phyloP scores from a whole-genome alignment of 2,888 invertebrate species.

The Sesamia inferens region DNA sequence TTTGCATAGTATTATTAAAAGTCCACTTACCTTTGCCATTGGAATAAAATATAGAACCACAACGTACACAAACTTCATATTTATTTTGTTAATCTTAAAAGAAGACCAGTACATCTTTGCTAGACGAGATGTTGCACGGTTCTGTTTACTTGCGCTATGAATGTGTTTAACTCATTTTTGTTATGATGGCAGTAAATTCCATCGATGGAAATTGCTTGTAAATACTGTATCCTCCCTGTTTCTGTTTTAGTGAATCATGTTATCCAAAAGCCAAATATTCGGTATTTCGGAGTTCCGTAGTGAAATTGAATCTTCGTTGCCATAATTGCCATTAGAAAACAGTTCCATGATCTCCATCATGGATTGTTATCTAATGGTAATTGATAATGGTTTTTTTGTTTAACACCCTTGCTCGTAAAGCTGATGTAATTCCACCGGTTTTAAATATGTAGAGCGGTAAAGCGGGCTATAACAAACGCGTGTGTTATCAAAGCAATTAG shows the following conservation, averaged over 20 bases:
- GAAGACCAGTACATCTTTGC: constrained; percentile 28
- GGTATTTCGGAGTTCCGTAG: constrained; percentile 18
- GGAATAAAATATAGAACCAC: constrained; percentile 40
- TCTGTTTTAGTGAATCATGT: constrained; percentile 14
- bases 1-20: not conserved
- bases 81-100: constrained; percentile 37
- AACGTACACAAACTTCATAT: constrained; percentile 23
- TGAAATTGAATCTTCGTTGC: not conserved
- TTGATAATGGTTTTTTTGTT: too few relatives aligned
- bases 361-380: too few relatives aligned
- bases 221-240: constrained; percentile 25
- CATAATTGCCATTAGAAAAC: too few relatives aligned
- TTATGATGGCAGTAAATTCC: constrained; percentile 55
- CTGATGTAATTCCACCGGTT: too few relatives aligned
- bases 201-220: constrained; percentile 30
- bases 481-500: too few relatives aligned
- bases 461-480: too few relatives aligned
- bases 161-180: constrained; percentile 18
- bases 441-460: too few relatives aligned
- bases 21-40: constrained; percentile 44
- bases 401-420: too few relatives aligned
- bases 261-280: not conserved
- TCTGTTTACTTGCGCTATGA: constrained; percentile 30
- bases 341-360: too few relatives aligned
- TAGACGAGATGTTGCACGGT: not conserved